These are phyloP conservation scores for Synchiropus splendidus DNA, from an alignment of 2,113 vertebrate species.

Conservation along the genomic window DNA sequence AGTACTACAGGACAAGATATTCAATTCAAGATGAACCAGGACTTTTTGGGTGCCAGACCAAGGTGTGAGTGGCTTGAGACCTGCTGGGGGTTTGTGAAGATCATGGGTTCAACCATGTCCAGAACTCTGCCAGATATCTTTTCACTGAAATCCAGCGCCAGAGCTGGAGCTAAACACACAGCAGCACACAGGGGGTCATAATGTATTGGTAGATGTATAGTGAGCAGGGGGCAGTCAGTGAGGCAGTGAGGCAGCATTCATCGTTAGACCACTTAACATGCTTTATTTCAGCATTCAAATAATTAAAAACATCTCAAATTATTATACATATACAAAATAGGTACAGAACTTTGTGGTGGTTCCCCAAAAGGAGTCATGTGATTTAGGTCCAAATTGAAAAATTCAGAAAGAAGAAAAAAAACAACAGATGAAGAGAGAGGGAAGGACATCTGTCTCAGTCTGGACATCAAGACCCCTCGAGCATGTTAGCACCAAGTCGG, in stretches of 20 bases:
- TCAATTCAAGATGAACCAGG: too few relatives aligned
- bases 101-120: background rate
- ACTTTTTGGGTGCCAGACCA: too few relatives aligned
- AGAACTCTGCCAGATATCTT: background rate
- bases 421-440: too few relatives aligned
- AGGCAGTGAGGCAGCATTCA: constrained; percentile 65
- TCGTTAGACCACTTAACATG: constrained; percentile 94
- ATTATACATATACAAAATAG: constrained; percentile 98
- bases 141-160: background rate
- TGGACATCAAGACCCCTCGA: constrained; percentile 45
- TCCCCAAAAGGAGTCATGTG: background rate
- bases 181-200: too few relatives aligned
- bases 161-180: background rate
- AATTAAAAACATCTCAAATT: constrained; percentile 99
- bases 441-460: constrained; percentile 26
- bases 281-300: constrained; percentile 99
- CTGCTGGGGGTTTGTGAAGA: background rate
- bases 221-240: constrained; percentile 28
- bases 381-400: too few relatives aligned
- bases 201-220: too few relatives aligned
- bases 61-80: too few relatives aligned
- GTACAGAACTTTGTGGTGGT: constrained; percentile 82
- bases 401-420: too few relatives aligned
- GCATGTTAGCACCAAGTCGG: constrained; percentile 77
- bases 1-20: too few relatives aligned